phyloP scores from a whole-genome alignment of 2,888 invertebrate genomes.

The Hetaerina titia region DNA sequence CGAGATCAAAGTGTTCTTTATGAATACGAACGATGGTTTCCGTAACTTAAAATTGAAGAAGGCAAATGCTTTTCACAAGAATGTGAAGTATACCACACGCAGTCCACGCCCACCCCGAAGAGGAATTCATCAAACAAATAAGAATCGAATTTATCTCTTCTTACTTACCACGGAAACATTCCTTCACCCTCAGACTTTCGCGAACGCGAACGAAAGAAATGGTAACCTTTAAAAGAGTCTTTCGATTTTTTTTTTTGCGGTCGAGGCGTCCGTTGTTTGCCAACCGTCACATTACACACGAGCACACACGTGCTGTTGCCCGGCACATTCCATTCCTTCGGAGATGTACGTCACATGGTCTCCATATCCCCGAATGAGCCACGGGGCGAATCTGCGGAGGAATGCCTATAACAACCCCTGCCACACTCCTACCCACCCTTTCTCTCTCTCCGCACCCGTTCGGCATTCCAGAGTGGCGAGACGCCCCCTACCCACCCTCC shows the following conservation, averaged over 20 bases:
- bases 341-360: background rate
- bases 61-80: background rate
- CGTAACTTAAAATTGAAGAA: too few relatives aligned
- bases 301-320: background rate
- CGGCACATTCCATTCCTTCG: background rate
- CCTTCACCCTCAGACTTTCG: background rate
- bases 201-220: background rate
- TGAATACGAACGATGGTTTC: too few relatives aligned
- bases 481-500: background rate
- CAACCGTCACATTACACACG: conserved; percentile 14
- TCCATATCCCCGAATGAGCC: conserved; percentile 26
- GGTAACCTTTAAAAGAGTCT: background rate
- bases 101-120: background rate
- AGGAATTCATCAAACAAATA: background rate
- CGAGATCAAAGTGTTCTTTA: too few relatives aligned
- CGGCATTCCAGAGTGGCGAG: background rate
- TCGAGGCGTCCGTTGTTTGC: background rate
- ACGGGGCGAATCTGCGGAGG: conserved; percentile 13
- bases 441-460: background rate
- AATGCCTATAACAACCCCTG: background rate
- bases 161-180: background rate
- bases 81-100: background rate
- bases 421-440: background rate
- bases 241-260: background rate
- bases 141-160: background rate